Conservation (phyloP, 2,888 invertebrate species). For the Synergus japonicus region DNA sequence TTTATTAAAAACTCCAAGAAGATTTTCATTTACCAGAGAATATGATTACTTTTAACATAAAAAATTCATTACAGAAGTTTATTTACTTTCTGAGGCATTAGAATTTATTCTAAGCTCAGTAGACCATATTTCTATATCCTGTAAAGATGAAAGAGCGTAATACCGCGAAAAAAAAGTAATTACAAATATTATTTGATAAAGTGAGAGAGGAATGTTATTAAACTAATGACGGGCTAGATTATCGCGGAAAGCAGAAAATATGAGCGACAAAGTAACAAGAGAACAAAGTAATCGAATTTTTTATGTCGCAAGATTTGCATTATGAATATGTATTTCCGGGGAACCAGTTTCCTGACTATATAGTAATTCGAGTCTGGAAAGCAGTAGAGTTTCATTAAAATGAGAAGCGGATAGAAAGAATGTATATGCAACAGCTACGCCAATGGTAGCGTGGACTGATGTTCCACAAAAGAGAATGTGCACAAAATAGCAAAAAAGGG, state of each 20-base stretch:
- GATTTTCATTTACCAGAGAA: neutral
- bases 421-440: constrained; percentile 44
- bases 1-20: neutral
- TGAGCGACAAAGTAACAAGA: constrained; percentile 15
- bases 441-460: constrained; percentile 41
- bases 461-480: constrained; percentile 22
- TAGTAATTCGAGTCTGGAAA: constrained; percentile 34
- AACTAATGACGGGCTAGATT: neutral
- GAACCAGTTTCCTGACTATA: constrained; percentile 34
- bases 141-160: neutral
- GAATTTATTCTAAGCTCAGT: neutral
- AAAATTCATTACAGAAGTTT: neutral
- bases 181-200: neutral
- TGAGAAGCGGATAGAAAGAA: constrained; percentile 43
- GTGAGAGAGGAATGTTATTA: neutral
- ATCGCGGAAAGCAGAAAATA: constrained; percentile 1
- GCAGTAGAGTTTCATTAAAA: constrained; percentile 38
- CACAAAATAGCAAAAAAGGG: neutral
- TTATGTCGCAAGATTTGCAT: constrained; percentile 33
- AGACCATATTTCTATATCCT: neutral
- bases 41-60: neutral
- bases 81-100: neutral
- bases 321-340: constrained; percentile 39
- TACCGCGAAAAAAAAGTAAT: neutral
- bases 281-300: constrained; percentile 35